Percentiles rank a stretch among this genome's conserved stretches.
These are phyloP conservation scores for Eupithecia centaureata DNA, from an alignment of 2,888 invertebrate species.

Conservation along the genomic window DNA sequence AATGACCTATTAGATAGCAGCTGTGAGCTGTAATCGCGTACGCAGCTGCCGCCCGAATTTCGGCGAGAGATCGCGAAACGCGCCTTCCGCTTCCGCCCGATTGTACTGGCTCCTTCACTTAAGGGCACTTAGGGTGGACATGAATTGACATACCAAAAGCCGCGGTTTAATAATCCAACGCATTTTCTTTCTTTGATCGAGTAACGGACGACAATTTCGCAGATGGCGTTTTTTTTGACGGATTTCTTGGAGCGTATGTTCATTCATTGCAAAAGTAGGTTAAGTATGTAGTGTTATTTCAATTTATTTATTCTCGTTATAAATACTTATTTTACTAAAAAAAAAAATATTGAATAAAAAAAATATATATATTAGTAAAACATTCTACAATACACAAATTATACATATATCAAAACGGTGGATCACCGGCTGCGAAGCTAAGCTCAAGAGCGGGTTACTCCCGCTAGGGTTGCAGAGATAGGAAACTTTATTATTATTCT, in stretches of 20 bases:
- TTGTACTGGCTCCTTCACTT: conserved; percentile 65
- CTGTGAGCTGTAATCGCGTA: conserved; percentile 67
- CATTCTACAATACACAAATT: too few relatives aligned
- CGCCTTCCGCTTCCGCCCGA: conserved; percentile 82
- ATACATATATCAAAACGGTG: too few relatives aligned
- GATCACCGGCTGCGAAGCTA: too few relatives aligned
- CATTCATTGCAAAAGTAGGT: background rate
- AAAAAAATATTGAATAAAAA: too few relatives aligned
- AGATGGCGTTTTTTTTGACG: conserved; percentile 39
- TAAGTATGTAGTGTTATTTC: too few relatives aligned
- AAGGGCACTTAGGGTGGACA: conserved; percentile 63
- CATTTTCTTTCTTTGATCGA: conserved; percentile 35
- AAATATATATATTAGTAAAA: too few relatives aligned
- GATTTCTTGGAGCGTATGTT: conserved; percentile 14
- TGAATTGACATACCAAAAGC: conserved; percentile 63
- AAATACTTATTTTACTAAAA: too few relatives aligned
- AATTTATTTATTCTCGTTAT: too few relatives aligned
- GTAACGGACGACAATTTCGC: conserved; percentile 40
- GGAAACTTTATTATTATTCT: too few relatives aligned
- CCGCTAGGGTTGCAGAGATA: too few relatives aligned
- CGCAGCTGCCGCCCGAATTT: conserved; percentile 81
- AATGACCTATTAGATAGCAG: conserved; percentile 79
- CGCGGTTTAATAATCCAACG: conserved; percentile 48
- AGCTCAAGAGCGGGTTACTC: too few relatives aligned
- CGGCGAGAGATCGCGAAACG: conserved; percentile 81